Conservation (phyloP, 2,113 vertebrate species). For the Mirounga angustirostris region DNA sequence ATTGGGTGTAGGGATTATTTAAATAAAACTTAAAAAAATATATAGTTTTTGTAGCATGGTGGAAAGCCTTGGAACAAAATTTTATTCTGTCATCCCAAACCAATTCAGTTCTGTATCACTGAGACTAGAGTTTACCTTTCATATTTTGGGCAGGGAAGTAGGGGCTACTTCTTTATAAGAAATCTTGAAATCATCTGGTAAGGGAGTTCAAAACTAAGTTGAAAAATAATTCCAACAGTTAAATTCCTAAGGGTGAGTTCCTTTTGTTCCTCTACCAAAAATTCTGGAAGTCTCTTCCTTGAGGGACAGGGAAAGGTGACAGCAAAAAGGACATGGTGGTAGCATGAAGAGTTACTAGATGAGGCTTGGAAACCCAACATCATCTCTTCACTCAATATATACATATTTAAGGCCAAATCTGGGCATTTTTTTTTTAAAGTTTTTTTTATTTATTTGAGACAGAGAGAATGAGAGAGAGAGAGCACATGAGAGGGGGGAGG, state of each 20-base stretch:
- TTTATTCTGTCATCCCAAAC: background rate
- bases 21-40: background rate
- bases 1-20: background rate
- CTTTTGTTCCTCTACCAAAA: constrained; percentile 1
- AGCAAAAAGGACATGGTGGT: background rate
- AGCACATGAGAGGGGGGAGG: no score
- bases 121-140: background rate
- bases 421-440: background rate
- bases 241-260: background rate
- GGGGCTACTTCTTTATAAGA: background rate
- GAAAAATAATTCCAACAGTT: constrained; percentile 43
- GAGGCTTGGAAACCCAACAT: background rate
- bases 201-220: constrained; percentile 1
- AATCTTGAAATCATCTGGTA: constrained; percentile 20
- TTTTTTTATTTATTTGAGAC: no score
- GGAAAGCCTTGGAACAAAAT: constrained; percentile 49
- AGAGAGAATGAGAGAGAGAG: no score
- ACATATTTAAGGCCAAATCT: constrained; percentile 22
- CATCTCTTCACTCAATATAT: constrained; percentile 22
- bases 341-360: background rate
- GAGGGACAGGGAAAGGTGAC: background rate
- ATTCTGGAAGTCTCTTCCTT: background rate
- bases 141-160: constrained; percentile 9
- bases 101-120: background rate
- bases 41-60: constrained; percentile 37